phyloP scores from a whole-genome alignment of 2,113 vertebrate genomes.

The Anolis carolinensis region DNA sequence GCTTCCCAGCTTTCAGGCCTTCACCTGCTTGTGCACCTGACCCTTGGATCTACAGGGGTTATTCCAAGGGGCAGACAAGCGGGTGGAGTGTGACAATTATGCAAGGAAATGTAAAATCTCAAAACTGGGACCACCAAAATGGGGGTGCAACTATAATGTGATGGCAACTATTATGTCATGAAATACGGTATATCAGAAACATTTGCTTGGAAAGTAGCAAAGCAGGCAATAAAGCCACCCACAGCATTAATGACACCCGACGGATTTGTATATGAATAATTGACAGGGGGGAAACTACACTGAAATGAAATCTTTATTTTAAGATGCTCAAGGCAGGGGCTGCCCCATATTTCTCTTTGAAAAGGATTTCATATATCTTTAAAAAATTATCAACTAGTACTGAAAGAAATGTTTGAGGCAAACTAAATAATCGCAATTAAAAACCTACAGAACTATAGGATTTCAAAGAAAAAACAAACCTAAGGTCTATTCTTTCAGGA shows the following conservation, averaged over 20 bases:
- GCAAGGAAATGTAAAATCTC: too few species aligned
- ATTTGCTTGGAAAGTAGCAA: not conserved
- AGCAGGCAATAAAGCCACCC: not conserved
- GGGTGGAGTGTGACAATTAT: too few species aligned
- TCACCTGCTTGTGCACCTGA: too few species aligned
- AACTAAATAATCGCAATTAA: not conserved
- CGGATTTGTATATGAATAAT: constrained; percentile 1
- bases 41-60: too few species aligned
- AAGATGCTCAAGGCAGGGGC: not conserved
- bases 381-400: not conserved
- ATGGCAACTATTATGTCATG: too few species aligned
- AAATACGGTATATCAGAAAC: not conserved
- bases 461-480: not conserved
- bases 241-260: not conserved
- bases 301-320: constrained; percentile 19
- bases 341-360: not conserved
- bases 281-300: not conserved
- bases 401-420: not conserved
- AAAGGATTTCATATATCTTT: constrained; percentile 1
- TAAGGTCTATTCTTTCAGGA: not conserved
- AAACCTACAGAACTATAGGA: not conserved
- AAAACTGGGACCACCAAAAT: too few species aligned
- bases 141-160: too few species aligned
- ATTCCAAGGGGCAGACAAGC: too few species aligned
- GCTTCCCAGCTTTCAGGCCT: too few species aligned